These are phyloP conservation scores for Syndactyla subalaris DNA, from an alignment of 2,797 vertebrate species.

Conservation along the genomic window DNA sequence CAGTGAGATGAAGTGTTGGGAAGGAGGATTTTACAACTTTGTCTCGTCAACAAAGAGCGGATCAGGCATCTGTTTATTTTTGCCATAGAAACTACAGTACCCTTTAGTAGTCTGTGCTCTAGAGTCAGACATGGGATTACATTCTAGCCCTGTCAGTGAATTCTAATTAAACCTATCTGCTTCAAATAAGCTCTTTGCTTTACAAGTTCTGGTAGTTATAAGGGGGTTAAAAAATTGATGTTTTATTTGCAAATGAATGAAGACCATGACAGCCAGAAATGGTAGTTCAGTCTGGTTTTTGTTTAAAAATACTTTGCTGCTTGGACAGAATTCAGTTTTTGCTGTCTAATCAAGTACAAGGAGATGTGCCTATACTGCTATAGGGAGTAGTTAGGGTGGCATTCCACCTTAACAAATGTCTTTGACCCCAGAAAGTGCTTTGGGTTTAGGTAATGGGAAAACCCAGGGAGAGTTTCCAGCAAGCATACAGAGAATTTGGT, in stretches of 20 bases:
- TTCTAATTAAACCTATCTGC: neutral
- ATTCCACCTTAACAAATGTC: neutral
- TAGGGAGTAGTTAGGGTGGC: neutral
- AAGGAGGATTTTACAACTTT: neutral
- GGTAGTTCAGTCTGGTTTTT: neutral
- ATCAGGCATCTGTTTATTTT: neutral
- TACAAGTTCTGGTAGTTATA: neutral
- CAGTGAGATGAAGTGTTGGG: neutral
- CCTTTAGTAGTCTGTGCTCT: neutral
- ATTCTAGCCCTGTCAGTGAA: neutral
- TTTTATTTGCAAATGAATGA: neutral
- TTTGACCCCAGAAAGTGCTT: neutral
- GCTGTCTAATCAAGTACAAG: neutral
- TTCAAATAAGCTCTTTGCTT: neutral
- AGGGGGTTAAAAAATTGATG: neutral
- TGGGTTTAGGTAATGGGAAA: neutral
- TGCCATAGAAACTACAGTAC: neutral
- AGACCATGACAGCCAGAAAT: neutral
- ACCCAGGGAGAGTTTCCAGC: neutral
- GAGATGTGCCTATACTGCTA: accelerated
- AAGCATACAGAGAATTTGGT: neutral
- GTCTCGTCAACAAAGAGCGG: neutral
- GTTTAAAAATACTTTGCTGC: neutral
- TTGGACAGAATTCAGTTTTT: neutral
- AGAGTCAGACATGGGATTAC: neutral